Base-by-base conservation (phyloP, 2,888 invertebrate species). In the Polylopha cassiicola region DNA sequence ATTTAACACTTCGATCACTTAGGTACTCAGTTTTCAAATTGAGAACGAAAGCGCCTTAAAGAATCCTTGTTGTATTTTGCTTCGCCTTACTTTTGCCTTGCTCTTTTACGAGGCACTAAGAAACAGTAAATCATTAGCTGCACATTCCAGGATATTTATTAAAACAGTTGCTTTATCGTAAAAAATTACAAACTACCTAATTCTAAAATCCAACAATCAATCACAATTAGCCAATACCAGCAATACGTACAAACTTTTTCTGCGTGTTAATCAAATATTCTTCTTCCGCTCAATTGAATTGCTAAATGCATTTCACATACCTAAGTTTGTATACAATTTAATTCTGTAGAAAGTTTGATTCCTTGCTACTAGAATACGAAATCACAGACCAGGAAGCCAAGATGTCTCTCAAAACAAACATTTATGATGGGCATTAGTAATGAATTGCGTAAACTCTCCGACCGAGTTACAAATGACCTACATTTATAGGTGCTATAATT, bases 361-460 rank as follows among this genome's bases (percentile, higher is more conserved):
- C 51, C 54, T 48, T 44, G 47, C 49, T 46, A 38, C 43, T 37
- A 55, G 65, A 65, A 73, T 73, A 70, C 66, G 52, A 66, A 76
- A 69, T 68, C 47, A 37, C 36, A 22, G 28, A 67, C 55, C 57
- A 66, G 62, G 63, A 70, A 70, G 57, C 48, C 41, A 49, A 50
- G 57, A 61, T 58, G 58, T 62, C 53, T 32, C 32, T 34, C 15
- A 43, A 39, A 43, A 39, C 28, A 43, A 43, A 43, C 39, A 43
- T 43, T 27, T 42, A 37, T 43, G 36, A 37, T 37, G 42, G 44
- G 39, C 17, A 11, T 65, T 58, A 53, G 58, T 54, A 53, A 64
- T 58, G 53, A 41, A 41, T 66, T 63, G 45, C 60, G 55, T 51
- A 66, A 66, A 53, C 47, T 42, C 38, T 37, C 14, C 36, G 31